A percentile compares a stretch with the other conserved stretches of the same genome.
Conservation (phyloP, 1,140 invertebrate species). For the Penaeus japonicus region DNA sequence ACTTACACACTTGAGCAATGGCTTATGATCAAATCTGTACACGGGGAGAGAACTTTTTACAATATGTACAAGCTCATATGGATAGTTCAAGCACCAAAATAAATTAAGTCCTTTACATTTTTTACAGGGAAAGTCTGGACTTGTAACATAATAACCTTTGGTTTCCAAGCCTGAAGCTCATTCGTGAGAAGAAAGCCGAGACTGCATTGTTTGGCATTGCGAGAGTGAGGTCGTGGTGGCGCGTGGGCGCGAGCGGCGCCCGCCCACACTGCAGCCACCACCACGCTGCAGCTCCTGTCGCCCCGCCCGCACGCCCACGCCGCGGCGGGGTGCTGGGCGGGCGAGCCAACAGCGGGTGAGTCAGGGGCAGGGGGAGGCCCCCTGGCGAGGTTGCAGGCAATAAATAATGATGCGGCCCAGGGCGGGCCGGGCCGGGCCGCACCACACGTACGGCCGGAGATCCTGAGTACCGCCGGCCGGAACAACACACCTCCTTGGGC, state of each 20-base stretch:
- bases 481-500: background rate
- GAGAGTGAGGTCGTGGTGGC: no score
- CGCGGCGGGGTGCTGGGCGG: background rate
- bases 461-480: background rate
- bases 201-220: no score
- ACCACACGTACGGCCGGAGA: background rate
- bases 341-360: background rate
- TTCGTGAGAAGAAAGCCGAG: background rate
- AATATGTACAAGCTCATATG: constrained; percentile 2
- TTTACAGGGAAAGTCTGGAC: background rate
- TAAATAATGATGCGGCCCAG: background rate
- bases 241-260: no score
- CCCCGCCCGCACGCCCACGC: no score
- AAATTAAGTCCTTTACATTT: constrained; percentile 33
- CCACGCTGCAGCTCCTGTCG: no score
- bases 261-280: no score
- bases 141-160: constrained; percentile 26
- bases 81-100: constrained; percentile 16
- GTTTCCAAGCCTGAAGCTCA: constrained; percentile 20
- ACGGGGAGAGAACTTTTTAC: constrained; percentile 10
- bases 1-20: constrained; percentile 31
- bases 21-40: constrained; percentile 25
- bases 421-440: background rate
- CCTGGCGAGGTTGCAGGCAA: constrained; percentile 6
- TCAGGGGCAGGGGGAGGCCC: background rate